phyloP scores from a whole-genome alignment of 2,888 invertebrate genomes.

The Microctonus aethiopoides region DNA sequence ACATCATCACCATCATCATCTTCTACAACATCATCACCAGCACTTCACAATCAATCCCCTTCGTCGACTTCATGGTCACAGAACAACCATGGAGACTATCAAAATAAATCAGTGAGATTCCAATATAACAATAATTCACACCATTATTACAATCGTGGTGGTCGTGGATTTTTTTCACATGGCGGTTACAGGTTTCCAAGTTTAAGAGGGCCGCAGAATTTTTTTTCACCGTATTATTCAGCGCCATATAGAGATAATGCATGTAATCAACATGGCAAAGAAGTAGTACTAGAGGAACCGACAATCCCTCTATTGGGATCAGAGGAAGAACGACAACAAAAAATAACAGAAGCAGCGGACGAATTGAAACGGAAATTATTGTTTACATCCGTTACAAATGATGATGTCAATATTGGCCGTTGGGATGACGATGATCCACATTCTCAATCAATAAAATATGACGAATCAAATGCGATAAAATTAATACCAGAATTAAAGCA shows the following conservation, averaged over 20 bases:
- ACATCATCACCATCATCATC: neutral
- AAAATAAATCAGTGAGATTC: neutral
- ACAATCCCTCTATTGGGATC: slow-evolving; percentile 56
- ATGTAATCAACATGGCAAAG: slow-evolving; percentile 10
- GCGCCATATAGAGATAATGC: slow-evolving; percentile 26
- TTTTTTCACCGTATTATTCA: slow-evolving; percentile 26
- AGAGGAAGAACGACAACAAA: slow-evolving; percentile 60
- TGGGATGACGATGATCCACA: slow-evolving; percentile 46
- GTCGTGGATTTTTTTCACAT: slow-evolving; percentile 1
- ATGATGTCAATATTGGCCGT: slow-evolving; percentile 45
- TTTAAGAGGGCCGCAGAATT: slow-evolving; percentile 6
- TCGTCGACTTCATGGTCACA: neutral
- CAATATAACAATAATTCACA: neutral
- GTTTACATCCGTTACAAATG: slow-evolving; percentile 48
- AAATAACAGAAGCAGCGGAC: slow-evolving; percentile 60
- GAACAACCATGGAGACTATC: neutral
- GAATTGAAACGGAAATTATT: slow-evolving; percentile 59
- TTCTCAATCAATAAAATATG: slow-evolving; percentile 13
- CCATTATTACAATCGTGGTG: slow-evolving; percentile 3
- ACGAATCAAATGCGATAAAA: slow-evolving; percentile 34
- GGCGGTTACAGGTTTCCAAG: slow-evolving; percentile 4
- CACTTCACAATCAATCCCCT: neutral
- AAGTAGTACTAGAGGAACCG: slow-evolving; percentile 25
- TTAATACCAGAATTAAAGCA: slow-evolving; percentile 52
- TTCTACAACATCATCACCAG: neutral